Percentiles rank a stretch among this genome's conserved stretches.
Evolutionary conservation across 2,888 invertebrate genomes (phyloP).

Genomic region (Marasmarcha lunaedactyla): DNA sequence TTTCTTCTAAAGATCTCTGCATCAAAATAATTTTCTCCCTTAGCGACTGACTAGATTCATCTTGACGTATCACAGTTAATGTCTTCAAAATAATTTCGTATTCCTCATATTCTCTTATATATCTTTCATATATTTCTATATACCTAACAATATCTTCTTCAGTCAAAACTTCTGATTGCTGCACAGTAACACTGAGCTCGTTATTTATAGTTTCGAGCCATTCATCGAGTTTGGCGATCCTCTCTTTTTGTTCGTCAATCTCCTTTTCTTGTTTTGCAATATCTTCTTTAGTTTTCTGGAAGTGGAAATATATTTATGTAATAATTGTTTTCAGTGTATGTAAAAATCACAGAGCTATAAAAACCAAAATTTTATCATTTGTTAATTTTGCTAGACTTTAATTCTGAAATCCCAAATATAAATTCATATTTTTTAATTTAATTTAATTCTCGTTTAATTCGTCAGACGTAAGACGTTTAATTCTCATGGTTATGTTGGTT

Average conservation of each 20-base stretch:
- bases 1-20: constrained; percentile 70
- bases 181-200: constrained; percentile 54
- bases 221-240: constrained; percentile 51
- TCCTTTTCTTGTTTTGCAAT: constrained; percentile 43
- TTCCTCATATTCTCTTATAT: constrained; percentile 56
- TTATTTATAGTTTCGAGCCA: constrained; percentile 64
- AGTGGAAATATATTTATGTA: background rate
- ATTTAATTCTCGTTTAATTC: no score
- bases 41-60: constrained; percentile 64
- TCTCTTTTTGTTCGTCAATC: constrained; percentile 46
- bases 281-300: constrained; percentile 58
- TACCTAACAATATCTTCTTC: constrained; percentile 54
- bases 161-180: constrained; percentile 37
- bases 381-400: no score
- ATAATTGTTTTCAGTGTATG: no score
- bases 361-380: no score
- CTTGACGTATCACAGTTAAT: constrained; percentile 50
- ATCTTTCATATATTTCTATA: constrained; percentile 58
- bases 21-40: constrained; percentile 69
- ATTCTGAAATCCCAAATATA: no score
- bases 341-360: no score
- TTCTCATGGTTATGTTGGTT: no score
- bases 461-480: no score
- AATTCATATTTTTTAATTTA: no score
- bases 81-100: constrained; percentile 53